Conservation (phyloP, 2,113 vertebrate species). For the Helogale parvula region DNA sequence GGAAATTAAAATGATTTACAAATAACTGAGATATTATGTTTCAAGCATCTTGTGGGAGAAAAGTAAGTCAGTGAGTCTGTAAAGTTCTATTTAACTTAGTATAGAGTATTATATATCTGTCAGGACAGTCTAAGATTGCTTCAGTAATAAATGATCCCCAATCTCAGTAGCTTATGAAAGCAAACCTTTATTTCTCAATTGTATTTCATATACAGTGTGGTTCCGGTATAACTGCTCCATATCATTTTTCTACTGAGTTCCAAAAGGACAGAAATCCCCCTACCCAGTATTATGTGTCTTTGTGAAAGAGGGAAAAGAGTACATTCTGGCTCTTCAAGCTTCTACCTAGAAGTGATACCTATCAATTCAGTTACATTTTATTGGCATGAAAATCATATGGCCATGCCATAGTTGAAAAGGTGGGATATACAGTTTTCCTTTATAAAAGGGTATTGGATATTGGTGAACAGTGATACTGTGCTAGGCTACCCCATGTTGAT, state of each 20-base stretch:
- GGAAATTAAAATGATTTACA: not conserved
- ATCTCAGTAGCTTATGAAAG: not conserved
- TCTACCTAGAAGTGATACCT: not conserved
- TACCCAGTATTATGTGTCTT: not conserved
- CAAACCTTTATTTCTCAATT: not conserved
- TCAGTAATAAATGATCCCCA: not conserved
- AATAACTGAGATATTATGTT: not conserved
- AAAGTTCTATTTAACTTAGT: not conserved
- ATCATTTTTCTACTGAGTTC: not conserved
- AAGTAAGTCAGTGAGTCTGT: not conserved
- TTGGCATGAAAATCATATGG: not conserved
- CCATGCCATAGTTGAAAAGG: not conserved
- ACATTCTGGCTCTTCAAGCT: not conserved
- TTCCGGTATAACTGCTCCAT: not conserved
- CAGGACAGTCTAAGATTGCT: not conserved
- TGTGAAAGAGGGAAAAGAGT: not conserved
- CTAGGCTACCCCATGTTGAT: not conserved
- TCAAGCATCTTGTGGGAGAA: not conserved
- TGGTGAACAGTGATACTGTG: not conserved
- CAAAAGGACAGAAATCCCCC: not conserved
- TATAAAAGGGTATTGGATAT: not conserved
- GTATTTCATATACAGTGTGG: not conserved
- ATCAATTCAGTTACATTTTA: not conserved
- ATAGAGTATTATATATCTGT: not conserved
- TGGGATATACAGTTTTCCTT: not conserved